Percentiles rank a stretch among this genome's conserved stretches.
Evolutionary conservation across 2,797 vertebrate species (phyloP).

Genomic region (Serranus cabrilla): DNA sequence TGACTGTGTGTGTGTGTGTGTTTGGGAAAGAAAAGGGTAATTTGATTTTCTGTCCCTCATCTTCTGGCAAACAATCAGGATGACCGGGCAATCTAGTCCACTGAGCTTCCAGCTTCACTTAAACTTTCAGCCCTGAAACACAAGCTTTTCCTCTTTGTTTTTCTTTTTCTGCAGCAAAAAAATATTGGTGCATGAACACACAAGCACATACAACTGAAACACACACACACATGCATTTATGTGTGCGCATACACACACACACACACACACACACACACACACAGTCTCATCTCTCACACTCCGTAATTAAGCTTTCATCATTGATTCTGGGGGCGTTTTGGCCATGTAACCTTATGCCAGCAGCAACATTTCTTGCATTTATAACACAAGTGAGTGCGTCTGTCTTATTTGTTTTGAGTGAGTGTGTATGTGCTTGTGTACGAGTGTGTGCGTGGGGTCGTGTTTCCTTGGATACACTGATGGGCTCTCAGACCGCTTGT

Average conservation of each 20-base stretch:
- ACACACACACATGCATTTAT: not conserved
- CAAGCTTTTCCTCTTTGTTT: conserved; percentile 37
- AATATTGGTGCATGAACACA: conserved; percentile 32
- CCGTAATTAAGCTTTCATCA: conserved; percentile 84
- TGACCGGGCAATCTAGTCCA: conserved; percentile 66
- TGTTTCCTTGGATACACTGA: conserved; percentile 82
- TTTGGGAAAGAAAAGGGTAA: conserved; percentile 65
- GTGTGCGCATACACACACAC: conserved; percentile 26
- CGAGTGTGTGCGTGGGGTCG: conserved; percentile 39
- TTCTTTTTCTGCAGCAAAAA: conserved; percentile 50
- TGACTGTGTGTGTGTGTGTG: conserved; percentile 44
- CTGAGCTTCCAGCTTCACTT: conserved; percentile 78
- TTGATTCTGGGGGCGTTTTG: conserved; percentile 81
- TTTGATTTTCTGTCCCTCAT: conserved; percentile 75
- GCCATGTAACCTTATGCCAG: conserved; percentile 76
- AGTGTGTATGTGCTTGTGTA: conserved; percentile 26
- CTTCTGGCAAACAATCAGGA: conserved; percentile 57
- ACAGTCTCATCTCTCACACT: conserved; percentile 69
- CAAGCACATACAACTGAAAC: conserved; percentile 1
- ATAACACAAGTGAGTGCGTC: conserved; percentile 68
- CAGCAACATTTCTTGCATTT: conserved; percentile 77
- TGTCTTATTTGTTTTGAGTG: conserved; percentile 58
- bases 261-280: conserved; percentile 27
- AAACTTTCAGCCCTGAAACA: conserved; percentile 79
- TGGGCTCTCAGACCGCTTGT: conserved; percentile 81